Base-by-base conservation (phyloP, 2,888 invertebrate species). In the Oxycera nigricornis region DNA sequence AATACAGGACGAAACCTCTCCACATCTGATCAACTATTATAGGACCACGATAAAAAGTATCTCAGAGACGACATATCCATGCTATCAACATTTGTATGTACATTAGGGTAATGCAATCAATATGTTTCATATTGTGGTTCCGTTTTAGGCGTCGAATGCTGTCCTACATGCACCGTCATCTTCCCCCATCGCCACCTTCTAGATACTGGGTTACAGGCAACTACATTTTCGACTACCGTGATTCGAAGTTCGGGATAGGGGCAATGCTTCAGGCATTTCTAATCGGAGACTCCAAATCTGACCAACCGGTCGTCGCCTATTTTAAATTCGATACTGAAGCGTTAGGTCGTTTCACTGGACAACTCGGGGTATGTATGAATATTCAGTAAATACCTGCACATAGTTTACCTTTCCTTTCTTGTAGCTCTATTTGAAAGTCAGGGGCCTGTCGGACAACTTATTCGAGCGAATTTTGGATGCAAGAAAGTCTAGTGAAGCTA, bases 131-230 rank as follows among this genome's bases (percentile, higher is more conserved):
- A 55, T 55, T 55, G 14, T 14, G 17, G 35, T 35, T 31, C 14
- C 31, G 0, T 74, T 70, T 14, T 81, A 92, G 92, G 35, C 88
- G 90, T 0, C 88, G 88, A 75, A 88, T 90, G 78, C 88, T 91
- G 0, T 89, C 90, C 0, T 91, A 91, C 79, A 88, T 92, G 76
- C 87, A 88, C 1, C 89, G 90, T 31, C 88, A 91, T 78, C 86
- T 92, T 67, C 87, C 88, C 0, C 87, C 88, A 78, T 88, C 89
- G 0, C 87, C 88, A 6, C 86, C 87, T 1, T 82, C 84, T 9
- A 86, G 88, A 3, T 88, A 88, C 79, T 90, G 92, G 88, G 88
- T 90, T 0, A 92, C 92, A 0, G 92, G 91, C 30, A 92, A 92
- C 82, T 91, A 91, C 80, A 87, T 92, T 73, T 87, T 91, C 78